phyloP scores from a whole-genome alignment of 2,797 vertebrate species.

The Clarias laeviceps region DNA sequence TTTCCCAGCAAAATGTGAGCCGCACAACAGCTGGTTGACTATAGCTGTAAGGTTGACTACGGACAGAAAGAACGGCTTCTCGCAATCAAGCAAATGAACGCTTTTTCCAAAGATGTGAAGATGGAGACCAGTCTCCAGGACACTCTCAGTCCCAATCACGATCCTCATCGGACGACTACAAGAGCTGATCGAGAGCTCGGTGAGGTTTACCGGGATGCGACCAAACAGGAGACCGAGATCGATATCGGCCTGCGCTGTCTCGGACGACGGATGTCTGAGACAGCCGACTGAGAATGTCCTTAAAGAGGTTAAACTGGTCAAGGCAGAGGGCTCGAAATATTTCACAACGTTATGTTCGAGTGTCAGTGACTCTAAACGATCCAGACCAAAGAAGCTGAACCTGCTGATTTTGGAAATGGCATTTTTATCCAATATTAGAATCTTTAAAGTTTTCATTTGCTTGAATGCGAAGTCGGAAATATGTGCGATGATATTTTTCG shows the following conservation, averaged over 20 bases:
- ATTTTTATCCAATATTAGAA: not conserved
- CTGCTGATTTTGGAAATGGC: not conserved
- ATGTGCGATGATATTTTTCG: not conserved
- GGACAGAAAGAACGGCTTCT: not conserved
- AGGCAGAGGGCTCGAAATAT: not conserved
- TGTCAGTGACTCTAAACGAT: not conserved
- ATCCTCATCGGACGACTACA: not conserved
- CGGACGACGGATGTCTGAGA: not conserved
- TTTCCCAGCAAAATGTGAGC: not conserved
- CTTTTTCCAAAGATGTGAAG: not conserved
- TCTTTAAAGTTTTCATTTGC: not conserved
- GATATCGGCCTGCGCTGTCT: not conserved
- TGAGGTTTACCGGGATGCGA: not conserved
- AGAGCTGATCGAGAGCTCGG: not conserved
- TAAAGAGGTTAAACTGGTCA: not conserved
- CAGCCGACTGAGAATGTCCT: not conserved
- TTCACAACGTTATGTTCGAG: not conserved
- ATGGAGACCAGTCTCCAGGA: not conserved
- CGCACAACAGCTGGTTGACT: not conserved
- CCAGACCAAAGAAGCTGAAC: not conserved
- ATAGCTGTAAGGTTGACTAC: not conserved
- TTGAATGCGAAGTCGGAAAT: not conserved
- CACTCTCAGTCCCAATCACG: not conserved
- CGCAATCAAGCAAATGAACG: not conserved
- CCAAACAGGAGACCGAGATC: conserved; percentile 2